These are phyloP conservation scores for Salpingus planirostris DNA, from an alignment of 2,888 invertebrate species.

Conservation along the genomic window DNA sequence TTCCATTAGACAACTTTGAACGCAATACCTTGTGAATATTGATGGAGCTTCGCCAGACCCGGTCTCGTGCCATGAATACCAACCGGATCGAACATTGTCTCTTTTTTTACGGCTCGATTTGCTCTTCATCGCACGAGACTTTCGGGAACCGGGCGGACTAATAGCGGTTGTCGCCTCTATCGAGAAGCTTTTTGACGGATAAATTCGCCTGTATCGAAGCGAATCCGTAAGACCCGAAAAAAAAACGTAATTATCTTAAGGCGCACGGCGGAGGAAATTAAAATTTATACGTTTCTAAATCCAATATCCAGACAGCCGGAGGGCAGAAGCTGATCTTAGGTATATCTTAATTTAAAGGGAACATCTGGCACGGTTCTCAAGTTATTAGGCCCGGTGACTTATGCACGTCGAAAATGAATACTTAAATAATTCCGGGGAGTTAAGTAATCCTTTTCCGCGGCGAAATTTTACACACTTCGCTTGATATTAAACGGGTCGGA, in stretches of 20 bases:
- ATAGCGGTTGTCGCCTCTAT: slow-evolving; percentile 4
- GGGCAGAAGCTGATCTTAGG: slow-evolving; percentile 27
- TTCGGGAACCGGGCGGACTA: slow-evolving; percentile 2
- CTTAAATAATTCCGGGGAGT: slow-evolving; percentile 21
- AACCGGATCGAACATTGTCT: slow-evolving; percentile 16
- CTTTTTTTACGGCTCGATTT: slow-evolving; percentile 16
- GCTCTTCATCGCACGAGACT: slow-evolving; percentile 14
- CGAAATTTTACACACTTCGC: slow-evolving; percentile 15
- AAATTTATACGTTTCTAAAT: slow-evolving; percentile 40
- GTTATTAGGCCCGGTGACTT: slow-evolving; percentile 31
- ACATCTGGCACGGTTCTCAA: slow-evolving; percentile 35
- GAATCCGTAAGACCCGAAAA: neutral
- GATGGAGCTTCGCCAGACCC: slow-evolving; percentile 27
- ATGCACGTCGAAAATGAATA: slow-evolving; percentile 31
- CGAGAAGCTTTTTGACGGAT: too few species aligned
- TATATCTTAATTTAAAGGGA: slow-evolving; percentile 30
- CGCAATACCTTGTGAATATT: slow-evolving; percentile 38
- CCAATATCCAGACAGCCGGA: slow-evolving; percentile 31
- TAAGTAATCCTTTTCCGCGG: slow-evolving; percentile 19
- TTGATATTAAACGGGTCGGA: slow-evolving; percentile 11
- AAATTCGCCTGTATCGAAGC: too few species aligned
- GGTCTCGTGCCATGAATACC: slow-evolving; percentile 30
- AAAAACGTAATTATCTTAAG: slow-evolving; percentile 16
- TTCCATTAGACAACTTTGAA: slow-evolving; percentile 37
- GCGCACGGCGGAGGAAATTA: slow-evolving; percentile 32